Evolutionary conservation across 2,797 vertebrate genomes (phyloP).

Genomic region (Trachops cirrhosus): DNA sequence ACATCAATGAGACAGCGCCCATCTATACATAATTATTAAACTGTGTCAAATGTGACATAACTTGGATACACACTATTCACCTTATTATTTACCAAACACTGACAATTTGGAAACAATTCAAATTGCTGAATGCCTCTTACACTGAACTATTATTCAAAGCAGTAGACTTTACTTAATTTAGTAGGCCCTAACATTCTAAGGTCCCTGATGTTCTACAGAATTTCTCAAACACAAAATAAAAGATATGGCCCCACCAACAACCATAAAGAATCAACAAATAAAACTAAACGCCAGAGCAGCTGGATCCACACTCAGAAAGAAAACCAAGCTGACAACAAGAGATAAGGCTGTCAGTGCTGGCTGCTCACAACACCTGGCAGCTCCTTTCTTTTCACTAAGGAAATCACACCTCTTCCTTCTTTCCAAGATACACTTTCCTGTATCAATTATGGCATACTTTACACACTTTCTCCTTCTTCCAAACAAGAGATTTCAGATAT

Average conservation of each 20-base stretch:
- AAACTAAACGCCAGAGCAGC: background rate
- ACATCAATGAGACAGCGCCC: background rate
- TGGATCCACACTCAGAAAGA: background rate
- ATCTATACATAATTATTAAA: background rate
- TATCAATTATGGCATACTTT: background rate
- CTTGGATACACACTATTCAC: background rate
- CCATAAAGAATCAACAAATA: background rate
- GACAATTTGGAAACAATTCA: background rate
- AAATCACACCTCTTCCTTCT: background rate
- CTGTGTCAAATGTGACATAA: background rate
- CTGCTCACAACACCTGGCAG: background rate
- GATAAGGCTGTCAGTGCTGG: fast-evolving
- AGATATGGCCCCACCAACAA: background rate
- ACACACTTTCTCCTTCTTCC: background rate
- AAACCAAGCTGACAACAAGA: background rate
- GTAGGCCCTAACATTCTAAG: background rate
- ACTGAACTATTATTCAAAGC: background rate
- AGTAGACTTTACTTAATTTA: background rate
- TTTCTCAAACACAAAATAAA: background rate
- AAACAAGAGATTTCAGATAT: background rate
- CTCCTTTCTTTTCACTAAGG: background rate
- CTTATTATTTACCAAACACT: background rate
- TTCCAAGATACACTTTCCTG: background rate
- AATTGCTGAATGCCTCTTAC: background rate
- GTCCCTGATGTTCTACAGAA: background rate